Conservation (phyloP, 2,113 vertebrate species). For the Limnothrissa miodon region DNA sequence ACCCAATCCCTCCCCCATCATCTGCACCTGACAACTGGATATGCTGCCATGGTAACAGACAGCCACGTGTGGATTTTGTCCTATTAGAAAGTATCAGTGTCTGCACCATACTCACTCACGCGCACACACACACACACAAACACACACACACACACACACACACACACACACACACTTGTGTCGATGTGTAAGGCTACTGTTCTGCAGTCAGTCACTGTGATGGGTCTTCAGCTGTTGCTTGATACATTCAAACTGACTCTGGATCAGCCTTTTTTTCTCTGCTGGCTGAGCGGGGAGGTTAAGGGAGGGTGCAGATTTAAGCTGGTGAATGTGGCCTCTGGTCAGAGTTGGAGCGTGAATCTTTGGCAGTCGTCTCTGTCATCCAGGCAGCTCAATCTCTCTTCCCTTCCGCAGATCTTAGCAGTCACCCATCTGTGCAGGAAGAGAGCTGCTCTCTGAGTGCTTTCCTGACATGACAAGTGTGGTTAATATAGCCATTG, state of each 20-base stretch:
- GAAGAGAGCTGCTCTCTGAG: background rate
- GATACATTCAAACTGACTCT: background rate
- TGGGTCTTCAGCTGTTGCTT: background rate
- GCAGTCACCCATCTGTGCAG: background rate
- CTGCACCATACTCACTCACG: background rate
- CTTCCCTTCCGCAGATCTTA: background rate
- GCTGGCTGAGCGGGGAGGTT: background rate
- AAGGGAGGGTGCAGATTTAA: background rate
- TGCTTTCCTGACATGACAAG: background rate
- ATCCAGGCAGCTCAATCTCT: background rate
- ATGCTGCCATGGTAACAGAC: slow-evolving; percentile 7
- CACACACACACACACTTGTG: background rate
- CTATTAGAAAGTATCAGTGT: background rate
- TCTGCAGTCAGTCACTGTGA: background rate
- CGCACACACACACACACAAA: background rate
- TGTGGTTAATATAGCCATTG: background rate
- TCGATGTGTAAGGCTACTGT: background rate
- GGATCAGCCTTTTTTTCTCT: background rate
- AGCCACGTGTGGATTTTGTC: slow-evolving; percentile 13
- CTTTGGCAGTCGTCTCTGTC: background rate
- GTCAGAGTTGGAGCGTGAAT: background rate
- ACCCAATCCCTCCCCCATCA: background rate
- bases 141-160: slow-evolving; percentile 7
- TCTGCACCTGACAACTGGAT: slow-evolving; percentile 1
- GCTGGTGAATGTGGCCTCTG: background rate